phyloP scores from a whole-genome alignment of 2,888 invertebrate genomes.

The Catocala fraxini region DNA sequence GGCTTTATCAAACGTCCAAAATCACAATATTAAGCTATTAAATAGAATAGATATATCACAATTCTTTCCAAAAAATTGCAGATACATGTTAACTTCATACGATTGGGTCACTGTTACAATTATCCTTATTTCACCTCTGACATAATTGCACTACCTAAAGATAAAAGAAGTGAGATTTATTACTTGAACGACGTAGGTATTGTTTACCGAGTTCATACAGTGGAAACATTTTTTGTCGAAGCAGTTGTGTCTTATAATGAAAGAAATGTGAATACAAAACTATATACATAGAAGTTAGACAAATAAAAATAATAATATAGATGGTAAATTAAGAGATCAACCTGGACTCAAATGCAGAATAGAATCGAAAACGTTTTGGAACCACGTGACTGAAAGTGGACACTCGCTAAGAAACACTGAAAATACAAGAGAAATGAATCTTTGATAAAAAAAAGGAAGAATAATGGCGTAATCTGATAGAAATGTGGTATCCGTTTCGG shows the following conservation, averaged over 20 bases:
- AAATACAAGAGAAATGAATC: too few species aligned
- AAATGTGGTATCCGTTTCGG: too few species aligned
- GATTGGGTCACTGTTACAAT: constrained; percentile 1
- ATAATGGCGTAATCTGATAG: too few species aligned
- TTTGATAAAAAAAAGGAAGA: too few species aligned
- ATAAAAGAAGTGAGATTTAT: not conserved
- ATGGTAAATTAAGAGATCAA: not conserved
- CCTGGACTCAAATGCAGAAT: not conserved
- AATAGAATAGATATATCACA: too few species aligned
- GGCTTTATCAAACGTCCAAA: not conserved
- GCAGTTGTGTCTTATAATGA: too few species aligned
- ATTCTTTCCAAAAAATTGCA: not conserved
- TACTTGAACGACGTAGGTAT: not conserved
- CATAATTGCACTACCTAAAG: constrained; percentile 12
- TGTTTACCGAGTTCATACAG: constrained; percentile 5
- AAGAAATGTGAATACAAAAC: too few species aligned
- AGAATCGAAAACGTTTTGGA: too few species aligned
- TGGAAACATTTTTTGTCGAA: not conserved
- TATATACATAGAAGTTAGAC: too few species aligned
- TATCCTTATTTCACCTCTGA: constrained; percentile 19
- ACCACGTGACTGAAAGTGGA: too few species aligned
- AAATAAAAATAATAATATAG: not conserved
- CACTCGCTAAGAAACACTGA: too few species aligned
- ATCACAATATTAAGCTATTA: not conserved
- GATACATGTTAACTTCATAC: not conserved